Base-by-base conservation (phyloP, 2,113 vertebrate genomes). In the Forbesichthys papilliferus region DNA sequence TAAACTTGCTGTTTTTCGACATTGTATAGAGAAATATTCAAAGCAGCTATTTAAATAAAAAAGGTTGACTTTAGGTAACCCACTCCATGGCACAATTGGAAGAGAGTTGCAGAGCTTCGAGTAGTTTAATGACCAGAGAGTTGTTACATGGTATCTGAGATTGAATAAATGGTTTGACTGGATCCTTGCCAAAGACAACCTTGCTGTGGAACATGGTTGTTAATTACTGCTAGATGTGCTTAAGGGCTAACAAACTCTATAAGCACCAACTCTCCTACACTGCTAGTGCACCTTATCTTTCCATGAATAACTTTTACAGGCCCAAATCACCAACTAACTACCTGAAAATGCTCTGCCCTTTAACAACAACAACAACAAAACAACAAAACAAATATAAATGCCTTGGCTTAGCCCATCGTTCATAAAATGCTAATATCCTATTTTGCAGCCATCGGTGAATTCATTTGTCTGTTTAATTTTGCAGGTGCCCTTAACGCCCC, bases 401-500 rank as follows among this genome's bases (percentile, higher is more conserved):
- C 48, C 62, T 60, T 61, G 51, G 48, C 76, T 80, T 71, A 75
- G 74, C 73, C 27, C 68, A 82, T 79, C 68, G 64, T 81, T 86
- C 64, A 66, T 67, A 56, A 79, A 79, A 83, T 74, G 73, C 66
- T 72, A 78, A 86, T 84, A 80, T 80, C 87, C 81, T 76, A 65
- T 86, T 87, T 70, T 71, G 69, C 81, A 74, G 78, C 73, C 82
- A 10, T 73, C 69, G 76, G 81, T 83, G 83, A 83, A 84, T 86
- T 84, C 66, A 89, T 90, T 91, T 87, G 87, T 87, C 85, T 78
- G 86, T 83, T 84, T 89, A 89, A 88, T 89, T 88, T 84, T 75
- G 83, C 91, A 88, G 82, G 84, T 87, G 86, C 82, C 86, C 87
- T 88, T 82, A 91, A 84, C 18, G 69, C 78, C 76, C 79, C 74